Conservation (phyloP, 1,140 invertebrate species). For the Drosophila nebulosa region DNA sequence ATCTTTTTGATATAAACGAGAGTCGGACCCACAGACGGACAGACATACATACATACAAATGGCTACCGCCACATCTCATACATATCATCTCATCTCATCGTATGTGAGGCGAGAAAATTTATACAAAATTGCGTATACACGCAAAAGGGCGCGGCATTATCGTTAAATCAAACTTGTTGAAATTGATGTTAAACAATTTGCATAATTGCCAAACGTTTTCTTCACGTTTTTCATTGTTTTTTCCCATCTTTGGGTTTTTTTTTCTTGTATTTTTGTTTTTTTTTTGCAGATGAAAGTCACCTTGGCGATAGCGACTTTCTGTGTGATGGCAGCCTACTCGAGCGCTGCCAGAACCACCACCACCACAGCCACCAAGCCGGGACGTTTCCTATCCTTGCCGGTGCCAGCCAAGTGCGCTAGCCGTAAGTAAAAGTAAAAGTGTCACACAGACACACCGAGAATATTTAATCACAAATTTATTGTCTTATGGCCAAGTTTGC, state of each 20-base stretch:
- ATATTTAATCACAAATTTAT: constrained; percentile 46
- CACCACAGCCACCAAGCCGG: constrained; percentile 81
- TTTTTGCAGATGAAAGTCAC: constrained; percentile 79
- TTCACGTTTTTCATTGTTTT: constrained; percentile 4
- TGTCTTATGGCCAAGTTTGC: constrained; percentile 61
- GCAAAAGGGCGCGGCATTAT: constrained; percentile 48
- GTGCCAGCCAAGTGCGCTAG: constrained; percentile 89
- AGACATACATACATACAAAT: neutral
- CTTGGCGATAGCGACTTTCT: constrained; percentile 80
- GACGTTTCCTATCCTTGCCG: constrained; percentile 90
- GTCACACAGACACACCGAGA: constrained; percentile 32
- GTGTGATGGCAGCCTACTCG: constrained; percentile 72
- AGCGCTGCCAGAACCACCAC: constrained; percentile 76
- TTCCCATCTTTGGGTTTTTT: neutral
- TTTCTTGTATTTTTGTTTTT: constrained; percentile 15
- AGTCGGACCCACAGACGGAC: constrained; percentile 26
- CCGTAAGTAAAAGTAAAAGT: constrained; percentile 85
- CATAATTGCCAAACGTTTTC: constrained; percentile 27
- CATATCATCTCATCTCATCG: neutral
- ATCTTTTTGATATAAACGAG: constrained; percentile 37
- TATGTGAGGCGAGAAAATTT: constrained; percentile 39
- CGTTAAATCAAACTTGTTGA: constrained; percentile 50
- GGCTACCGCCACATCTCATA: neutral
- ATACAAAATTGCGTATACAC: constrained; percentile 69
- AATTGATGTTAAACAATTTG: constrained; percentile 61